These are phyloP conservation scores for Orycteropus afer DNA, from an alignment of 2,113 vertebrate species.

Conservation along the genomic window DNA sequence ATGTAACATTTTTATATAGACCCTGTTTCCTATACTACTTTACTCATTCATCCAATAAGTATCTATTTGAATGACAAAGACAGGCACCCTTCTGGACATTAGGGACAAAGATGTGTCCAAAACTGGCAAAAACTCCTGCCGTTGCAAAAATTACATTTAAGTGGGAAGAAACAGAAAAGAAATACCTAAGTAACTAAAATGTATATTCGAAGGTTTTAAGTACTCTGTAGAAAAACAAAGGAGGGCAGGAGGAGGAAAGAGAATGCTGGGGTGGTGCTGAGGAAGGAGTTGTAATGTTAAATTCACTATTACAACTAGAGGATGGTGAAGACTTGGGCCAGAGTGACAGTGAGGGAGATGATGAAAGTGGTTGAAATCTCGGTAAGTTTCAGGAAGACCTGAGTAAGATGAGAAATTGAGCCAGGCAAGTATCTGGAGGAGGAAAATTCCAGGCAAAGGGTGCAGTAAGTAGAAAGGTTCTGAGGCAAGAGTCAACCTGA, in stretches of 20 bases:
- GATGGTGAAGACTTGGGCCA: background rate
- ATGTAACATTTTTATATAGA: background rate
- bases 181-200: background rate
- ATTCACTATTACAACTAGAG: background rate
- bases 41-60: background rate
- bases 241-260: background rate
- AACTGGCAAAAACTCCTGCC: background rate
- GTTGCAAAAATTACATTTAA: background rate
- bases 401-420: background rate
- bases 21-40: background rate
- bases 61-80: background rate
- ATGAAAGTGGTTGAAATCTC: background rate
- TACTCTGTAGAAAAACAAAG: background rate
- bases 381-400: background rate
- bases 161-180: background rate
- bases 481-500: background rate
- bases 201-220: background rate
- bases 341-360: background rate
- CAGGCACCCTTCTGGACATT: background rate
- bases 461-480: background rate
- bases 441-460: background rate
- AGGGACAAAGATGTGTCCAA: background rate
- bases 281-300: background rate
- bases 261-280: background rate
- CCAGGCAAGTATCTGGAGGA: background rate